Evolutionary conservation across 2,797 vertebrate species (phyloP), one percentile per base, ranked within the genome.

Genomic region (Staurois parvus): DNA sequence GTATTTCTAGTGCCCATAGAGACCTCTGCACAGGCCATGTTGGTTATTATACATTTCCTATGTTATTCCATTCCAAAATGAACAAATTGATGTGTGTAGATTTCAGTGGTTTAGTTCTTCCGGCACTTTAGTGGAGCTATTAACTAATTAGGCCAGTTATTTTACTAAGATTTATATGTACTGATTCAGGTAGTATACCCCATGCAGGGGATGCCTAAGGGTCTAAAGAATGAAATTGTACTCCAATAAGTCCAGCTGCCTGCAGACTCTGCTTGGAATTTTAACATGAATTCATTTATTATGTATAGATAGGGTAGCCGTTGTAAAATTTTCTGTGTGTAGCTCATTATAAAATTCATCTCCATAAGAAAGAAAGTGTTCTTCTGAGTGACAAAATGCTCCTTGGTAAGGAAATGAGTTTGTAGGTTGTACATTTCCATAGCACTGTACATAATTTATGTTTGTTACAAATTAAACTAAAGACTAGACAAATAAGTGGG

Each of bases 151-250:
- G 42, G 12, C 28, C 9, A 29, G 2, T 12, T 66, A 59, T 66
- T 66, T n/a, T 45, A 7, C 40, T 15, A 42, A n/a, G 37, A 48
- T 45, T 73, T 45, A 45, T 15, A 28, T 26, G 72, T n/a, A 73
- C 42, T 28, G 13, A 15, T 26, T 73, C 40, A 73, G n/a, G 42
- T 42, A 48, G 42, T 17, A 45, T 73, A 48, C 37, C 26, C 24
- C n/a, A 34, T 73, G 37, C 72, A 73, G 72, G 26, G n/a, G n/a
- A 73, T 45, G 72, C 40, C 40, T 48, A 45, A 19, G 40, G 72
- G 72, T 28, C 13, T 73, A 48, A 73, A 73, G 13, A 48, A 48
- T 73, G 9, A 26, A 42, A 73, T 48, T 28, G 40, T 48, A 73
- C n/a, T 42, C 24, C n/a, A 29, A 73, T 45, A 11, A 73, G 26